Base-by-base conservation (phyloP, 92 coral and sea anemone genomes). In the Phenganax subtilis region DNA sequence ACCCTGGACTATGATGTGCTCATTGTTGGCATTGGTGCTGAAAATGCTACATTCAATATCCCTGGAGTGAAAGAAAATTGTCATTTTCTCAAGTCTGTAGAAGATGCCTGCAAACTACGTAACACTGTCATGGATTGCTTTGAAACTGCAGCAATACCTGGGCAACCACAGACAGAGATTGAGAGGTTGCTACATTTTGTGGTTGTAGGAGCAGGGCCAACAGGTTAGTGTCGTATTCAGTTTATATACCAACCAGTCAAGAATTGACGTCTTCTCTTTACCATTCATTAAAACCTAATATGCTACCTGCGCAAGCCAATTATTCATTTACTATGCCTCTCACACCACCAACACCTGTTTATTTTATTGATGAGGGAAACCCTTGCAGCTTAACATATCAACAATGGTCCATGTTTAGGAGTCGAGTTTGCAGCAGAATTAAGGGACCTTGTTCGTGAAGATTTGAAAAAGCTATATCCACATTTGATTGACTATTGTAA, bases 341-440 rank as follows among this genome's bases (percentile, higher is more conserved):
- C 47, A 37, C 47, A 37, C 47, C 47, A 37, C 47, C 5, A 5
- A 37, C 47, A 37, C 47, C 47, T 0, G 47, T 37, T 37, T 37
- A 37, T 37, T 37, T 37, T 37, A 37, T 5, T 37, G 47, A 37
- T 0, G 47, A 37, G 47, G 5, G 25, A 20, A 20, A 20, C 25
- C 25, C 25, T 20, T 20, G 25, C 25, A 20, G 25, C 25, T 28
- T 29, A 67, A 67, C 17, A 59, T 59, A 20, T 58, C 16, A 10
- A 15, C 63, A 58, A 3, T 58, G 63, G 12, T 58, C 15, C 63
- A 58, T 11, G 12, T 59, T 64, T 27, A 79, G 83, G 83, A 47
- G 83, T 79, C 17, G 83, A 79, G 61, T 79, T 79, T 79, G 83
- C 83, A 47, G 83, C 83, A 25, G 83, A 79, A 79, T 29, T 79